Conservation (phyloP, 2,888 invertebrate genomes). For the Mylabris sibirica region DNA sequence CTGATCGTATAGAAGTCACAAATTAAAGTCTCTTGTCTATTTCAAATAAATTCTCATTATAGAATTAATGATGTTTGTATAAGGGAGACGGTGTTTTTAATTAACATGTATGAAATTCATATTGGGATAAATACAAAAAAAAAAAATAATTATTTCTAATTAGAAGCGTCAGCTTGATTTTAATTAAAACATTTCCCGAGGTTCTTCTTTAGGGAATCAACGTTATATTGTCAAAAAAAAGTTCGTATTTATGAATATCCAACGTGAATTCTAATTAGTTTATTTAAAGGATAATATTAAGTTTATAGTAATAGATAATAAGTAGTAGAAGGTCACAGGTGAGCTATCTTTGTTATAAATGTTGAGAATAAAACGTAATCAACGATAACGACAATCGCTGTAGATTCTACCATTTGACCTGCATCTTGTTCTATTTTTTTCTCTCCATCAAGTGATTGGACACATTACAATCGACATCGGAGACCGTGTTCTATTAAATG, state of each 20-base stretch:
- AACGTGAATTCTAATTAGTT: neutral
- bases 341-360: constrained; percentile 28
- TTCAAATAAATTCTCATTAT: neutral
- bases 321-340: constrained; percentile 21
- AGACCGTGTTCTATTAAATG: neutral
- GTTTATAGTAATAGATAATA: neutral
- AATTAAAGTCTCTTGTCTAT: neutral
- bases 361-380: constrained; percentile 38
- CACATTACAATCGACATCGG: neutral
- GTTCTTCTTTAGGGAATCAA: constrained; percentile 25
- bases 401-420: constrained; percentile 12
- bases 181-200: constrained; percentile 35
- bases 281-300: neutral
- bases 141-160: neutral
- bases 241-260: neutral
- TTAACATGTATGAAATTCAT: constrained; percentile 12
- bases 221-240: neutral
- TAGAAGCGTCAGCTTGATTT: constrained; percentile 31
- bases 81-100: constrained; percentile 15
- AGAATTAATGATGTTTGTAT: neutral
- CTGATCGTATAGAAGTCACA: neutral
- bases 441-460: neutral
- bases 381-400: constrained; percentile 33
- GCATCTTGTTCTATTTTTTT: neutral
- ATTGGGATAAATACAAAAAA: neutral